Conservation (phyloP, 2,797 vertebrate species). For the Fundulus diaphanus region DNA sequence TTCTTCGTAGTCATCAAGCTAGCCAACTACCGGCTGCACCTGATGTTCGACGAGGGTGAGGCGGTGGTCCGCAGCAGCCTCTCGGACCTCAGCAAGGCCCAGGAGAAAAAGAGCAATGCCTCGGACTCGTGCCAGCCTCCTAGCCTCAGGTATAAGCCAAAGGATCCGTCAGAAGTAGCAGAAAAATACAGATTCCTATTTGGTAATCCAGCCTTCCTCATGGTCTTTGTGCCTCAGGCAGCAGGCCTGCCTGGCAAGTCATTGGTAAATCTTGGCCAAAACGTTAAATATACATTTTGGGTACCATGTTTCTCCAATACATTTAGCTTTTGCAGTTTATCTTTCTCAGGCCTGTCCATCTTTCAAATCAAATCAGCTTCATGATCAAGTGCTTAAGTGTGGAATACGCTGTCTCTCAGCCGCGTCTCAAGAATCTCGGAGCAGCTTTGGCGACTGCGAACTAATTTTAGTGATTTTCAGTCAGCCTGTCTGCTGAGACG, state of each 20-base stretch:
- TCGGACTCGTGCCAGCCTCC: conserved; percentile 79
- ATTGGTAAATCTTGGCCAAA: conserved; percentile 41
- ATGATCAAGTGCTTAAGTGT: conserved; percentile 44
- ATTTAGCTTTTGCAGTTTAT: conserved; percentile 6
- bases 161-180: conserved; percentile 1
- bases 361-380: conserved; percentile 38
- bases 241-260: conserved; percentile 16
- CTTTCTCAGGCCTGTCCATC: conserved; percentile 5
- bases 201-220: conserved; percentile 4
- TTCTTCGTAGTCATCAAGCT: conserved; percentile 94
- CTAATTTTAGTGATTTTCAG: conserved; percentile 43
- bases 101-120: conserved; percentile 80
- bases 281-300: conserved; percentile 42
- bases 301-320: conserved; percentile 28
- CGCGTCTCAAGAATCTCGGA: conserved; percentile 47
- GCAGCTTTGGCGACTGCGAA: conserved; percentile 27
- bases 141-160: conserved; percentile 79
- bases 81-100: conserved; percentile 81
- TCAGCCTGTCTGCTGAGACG: conserved; percentile 17
- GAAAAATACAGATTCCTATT: background rate
- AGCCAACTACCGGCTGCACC: conserved; percentile 92
- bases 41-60: conserved; percentile 95
- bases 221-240: conserved; percentile 8
- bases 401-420: conserved; percentile 14
- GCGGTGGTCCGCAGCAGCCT: conserved; percentile 83